phyloP scores from a whole-genome alignment of 2,888 invertebrate genomes.

The Drosophila atroscutellata region DNA sequence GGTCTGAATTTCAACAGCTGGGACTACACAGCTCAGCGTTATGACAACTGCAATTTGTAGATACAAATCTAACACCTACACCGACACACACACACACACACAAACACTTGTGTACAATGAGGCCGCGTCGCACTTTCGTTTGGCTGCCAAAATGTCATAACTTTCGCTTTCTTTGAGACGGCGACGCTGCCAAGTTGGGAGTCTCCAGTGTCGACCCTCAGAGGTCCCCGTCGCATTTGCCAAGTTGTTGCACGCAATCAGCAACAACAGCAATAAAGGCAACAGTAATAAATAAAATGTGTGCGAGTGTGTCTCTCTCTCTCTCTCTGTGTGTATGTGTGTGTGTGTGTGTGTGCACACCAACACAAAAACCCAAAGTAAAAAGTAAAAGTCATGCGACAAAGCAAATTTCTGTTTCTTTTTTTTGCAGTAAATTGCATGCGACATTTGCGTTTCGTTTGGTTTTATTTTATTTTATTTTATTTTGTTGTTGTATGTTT shows the following conservation, averaged over 20 bases:
- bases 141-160: conserved; percentile 74
- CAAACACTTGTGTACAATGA: neutral
- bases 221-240: conserved; percentile 34
- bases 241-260: conserved; percentile 72
- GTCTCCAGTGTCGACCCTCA: conserved; percentile 38
- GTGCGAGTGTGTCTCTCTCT: neutral
- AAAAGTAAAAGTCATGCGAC: conserved; percentile 74
- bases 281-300: conserved; percentile 46
- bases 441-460: conserved; percentile 61
- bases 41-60: conserved; percentile 70
- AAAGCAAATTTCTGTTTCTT: conserved; percentile 39
- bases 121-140: conserved; percentile 57
- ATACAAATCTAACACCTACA: conserved; percentile 51
- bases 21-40: conserved; percentile 12
- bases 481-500: conserved; percentile 11
- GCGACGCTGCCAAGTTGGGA: conserved; percentile 40
- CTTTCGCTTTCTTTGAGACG: conserved; percentile 71
- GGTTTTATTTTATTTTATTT: conserved; percentile 7
- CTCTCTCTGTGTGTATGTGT: neutral
- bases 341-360: conserved; percentile 11
- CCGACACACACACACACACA: conserved; percentile 11
- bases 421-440: conserved; percentile 72
- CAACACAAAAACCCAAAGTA: conserved; percentile 12
- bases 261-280: conserved; percentile 27
- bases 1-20: conserved; percentile 9